Base-by-base conservation (phyloP, 1,140 invertebrate genomes). In the Spodoptera frugiperda region DNA sequence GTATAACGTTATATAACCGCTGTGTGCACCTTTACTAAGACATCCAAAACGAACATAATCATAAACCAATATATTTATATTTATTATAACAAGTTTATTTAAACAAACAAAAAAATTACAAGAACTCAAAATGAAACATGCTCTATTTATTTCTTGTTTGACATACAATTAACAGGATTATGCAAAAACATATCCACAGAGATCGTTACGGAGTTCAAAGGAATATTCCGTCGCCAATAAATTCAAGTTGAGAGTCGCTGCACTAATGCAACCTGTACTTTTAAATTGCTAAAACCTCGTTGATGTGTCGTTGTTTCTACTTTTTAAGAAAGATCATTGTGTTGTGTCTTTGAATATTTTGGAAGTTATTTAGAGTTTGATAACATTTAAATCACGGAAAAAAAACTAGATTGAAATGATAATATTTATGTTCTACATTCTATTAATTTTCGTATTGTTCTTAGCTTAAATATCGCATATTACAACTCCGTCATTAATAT, bases 201-300 rank as follows among this genome's bases (percentile, higher is more conserved):
- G 72, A 65, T 75, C 48, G 48, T 75, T 75, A 65, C 17, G 21
- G 59, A 65, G 72, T 75, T 74, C 72, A 75, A 75, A 75, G 72
- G 72, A 75, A 75, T 44, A 44, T 53, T 54, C 30, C 59, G 59
- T 59, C 25, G 2, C 48, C 55, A 75, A 75, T 75, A 75, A 63
- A 75, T 65, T 75, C 11, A 75, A 65, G 72, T 65, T 75, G 59
- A 53, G 53, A 6, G 15, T 65, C 54, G n/a, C 46, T 30, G 33
- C 44, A 75, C 48, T 53, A 75, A 63, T 65, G 57, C 72, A 14
- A 49, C 72, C 59, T 65, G 59, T 59, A 75, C 48, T 75, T 75
- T 53, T 63, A 65, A 75, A 75, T 65, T 75, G 59, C 15, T 9
- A 30, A 19, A 53, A 25, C 72, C 25, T 53, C 44, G 25, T n/a